Evolutionary conservation across 37 sponge, comb jelly and placozoan species (phyloP), one percentile per base, ranked within the genome.

Genomic region (Oscarella lobularis): DNA sequence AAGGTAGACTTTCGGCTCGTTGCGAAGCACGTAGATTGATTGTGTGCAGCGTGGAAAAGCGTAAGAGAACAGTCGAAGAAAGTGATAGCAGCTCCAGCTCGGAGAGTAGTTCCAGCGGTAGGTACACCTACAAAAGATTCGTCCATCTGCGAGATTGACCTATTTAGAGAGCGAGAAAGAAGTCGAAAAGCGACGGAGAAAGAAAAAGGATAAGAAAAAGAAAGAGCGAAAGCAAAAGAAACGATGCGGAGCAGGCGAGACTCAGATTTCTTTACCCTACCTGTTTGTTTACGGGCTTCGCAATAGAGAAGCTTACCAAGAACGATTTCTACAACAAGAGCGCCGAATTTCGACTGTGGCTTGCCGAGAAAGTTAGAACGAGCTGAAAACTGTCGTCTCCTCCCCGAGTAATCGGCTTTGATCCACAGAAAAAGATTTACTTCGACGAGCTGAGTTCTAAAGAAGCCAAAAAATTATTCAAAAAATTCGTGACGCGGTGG

Each of bases 401-500:
- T 5, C 39, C 14, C 5, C 74, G 54, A 34, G 2, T 40, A 6
- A 29, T 4, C 20, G 30, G 73, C 35, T 3, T 5, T 20, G 1
- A 66, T 1, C 1, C 40, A 1, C 39, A 86, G 87, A 75, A 73
- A 36, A 72, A 41, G 2, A 55, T 73, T 29, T 83, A 73, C 66
- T 91, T 91, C 66, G 83, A 80, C 73, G 85, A 91, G 20, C 41
- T 91, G 37, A 71, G 76, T 1, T 84, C 87, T 4, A 75, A 78
- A 0, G 74, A 92, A 67, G 80, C 93, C 29, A 79, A 82, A 40
- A 83, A 82, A n/a, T 67, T 82, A 34, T 92, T 92, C 77, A 85
- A 79, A 73, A 85, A 82, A 69, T 92, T 92, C 85, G 89, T 85
- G 2, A 67, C 54, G 31, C 80, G 82, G 39, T 92, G 93, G 93